These are phyloP conservation scores for Lytechinus variegatus DNA, from an alignment of 35 echinoderm and acorn worm species.

Conservation along the genomic window DNA sequence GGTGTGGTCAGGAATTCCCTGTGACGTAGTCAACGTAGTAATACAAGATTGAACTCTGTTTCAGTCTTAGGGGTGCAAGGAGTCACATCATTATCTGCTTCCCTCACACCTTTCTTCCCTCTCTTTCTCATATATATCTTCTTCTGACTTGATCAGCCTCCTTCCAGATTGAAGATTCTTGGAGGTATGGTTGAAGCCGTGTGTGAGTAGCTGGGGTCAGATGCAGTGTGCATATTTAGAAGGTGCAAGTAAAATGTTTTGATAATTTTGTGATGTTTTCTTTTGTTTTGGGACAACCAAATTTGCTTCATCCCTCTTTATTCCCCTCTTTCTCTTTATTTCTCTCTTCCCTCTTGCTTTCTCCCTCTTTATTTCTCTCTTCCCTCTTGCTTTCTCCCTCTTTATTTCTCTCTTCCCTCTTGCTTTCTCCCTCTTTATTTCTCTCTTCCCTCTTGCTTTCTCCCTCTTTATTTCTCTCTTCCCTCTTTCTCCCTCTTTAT, in stretches of 20 bases:
- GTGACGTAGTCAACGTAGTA: neutral
- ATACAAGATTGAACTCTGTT: conserved; percentile 2
- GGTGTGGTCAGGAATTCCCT: neutral
- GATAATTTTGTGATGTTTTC: too few species aligned
- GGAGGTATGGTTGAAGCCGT: too few species aligned
- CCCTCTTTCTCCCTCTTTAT: neutral
- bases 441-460: neutral
- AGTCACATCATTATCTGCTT: neutral
- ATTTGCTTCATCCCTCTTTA: too few species aligned
- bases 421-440: neutral
- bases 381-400: neutral
- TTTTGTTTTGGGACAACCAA: too few species aligned
- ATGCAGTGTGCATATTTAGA: too few species aligned
- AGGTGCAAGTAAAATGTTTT: too few species aligned
- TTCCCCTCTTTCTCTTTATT: neutral
- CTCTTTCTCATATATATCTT: neutral
- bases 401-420: neutral
- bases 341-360: neutral
- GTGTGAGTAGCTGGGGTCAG: too few species aligned
- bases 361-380: neutral
- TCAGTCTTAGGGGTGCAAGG: neutral
- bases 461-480: neutral
- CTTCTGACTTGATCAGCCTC: too few species aligned
- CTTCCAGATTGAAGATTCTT: too few species aligned
- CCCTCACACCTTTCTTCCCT: neutral